Percentiles rank a stretch among this genome's conserved stretches.
Conservation (phyloP, 2,113 vertebrate genomes). For the Condylura cristata region DNA sequence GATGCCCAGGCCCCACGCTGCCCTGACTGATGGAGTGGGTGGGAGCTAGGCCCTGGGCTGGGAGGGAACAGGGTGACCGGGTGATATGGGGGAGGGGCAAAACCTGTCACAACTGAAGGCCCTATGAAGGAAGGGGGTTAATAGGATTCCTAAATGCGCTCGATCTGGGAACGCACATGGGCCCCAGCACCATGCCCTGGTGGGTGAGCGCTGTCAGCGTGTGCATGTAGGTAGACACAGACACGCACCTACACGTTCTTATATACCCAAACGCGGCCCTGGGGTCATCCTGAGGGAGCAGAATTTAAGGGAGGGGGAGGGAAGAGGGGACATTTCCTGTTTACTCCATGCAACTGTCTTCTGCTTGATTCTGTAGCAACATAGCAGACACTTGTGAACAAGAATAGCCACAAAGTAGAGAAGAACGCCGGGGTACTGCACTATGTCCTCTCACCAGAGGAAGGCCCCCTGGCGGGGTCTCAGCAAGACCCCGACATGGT, state of each 20-base stretch:
- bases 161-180: no score
- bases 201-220: not conserved
- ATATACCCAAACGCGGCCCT: not conserved
- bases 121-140: not conserved
- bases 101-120: not conserved
- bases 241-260: not conserved
- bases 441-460: not conserved
- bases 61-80: not conserved
- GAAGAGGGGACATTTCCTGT: not conserved
- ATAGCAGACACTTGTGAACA: not conserved
- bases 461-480: fast-evolving
- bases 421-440: not conserved
- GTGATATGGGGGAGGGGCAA: not conserved
- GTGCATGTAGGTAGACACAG: not conserved
- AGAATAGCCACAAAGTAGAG: not conserved
- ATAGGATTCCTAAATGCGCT: not conserved
- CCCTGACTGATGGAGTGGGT: not conserved
- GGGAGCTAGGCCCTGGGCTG: not conserved
- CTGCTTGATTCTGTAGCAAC: not conserved
- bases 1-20: not conserved
- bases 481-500: not conserved
- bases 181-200: not conserved
- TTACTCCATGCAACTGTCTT: not conserved
- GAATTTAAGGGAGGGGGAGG: not conserved
- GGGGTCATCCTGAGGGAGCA: not conserved